Evolutionary conservation across 2,797 vertebrate genomes (phyloP), one percentile per base, ranked within the genome.

Genomic region (Gambelia wislizenii): DNA sequence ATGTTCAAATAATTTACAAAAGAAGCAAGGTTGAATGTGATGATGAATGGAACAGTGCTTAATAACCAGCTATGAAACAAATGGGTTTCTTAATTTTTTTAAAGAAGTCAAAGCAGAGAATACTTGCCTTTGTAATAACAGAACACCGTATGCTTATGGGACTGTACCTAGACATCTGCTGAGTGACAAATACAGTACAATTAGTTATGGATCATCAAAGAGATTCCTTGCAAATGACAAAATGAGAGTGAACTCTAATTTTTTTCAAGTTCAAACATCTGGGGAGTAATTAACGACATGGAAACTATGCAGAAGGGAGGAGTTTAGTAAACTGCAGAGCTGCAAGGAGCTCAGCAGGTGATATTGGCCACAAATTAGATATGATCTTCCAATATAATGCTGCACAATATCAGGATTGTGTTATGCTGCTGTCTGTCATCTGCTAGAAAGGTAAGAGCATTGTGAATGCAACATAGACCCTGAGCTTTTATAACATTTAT

Each of bases 121-220:
- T 18, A 78, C 70, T 86, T 84, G 87, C 85, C 8, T 90, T 91
- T 44, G 67, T 75, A 72, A 87, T 85, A 87, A 93, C 74, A 78
- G 70, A 94, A 92, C 89, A 77, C 72, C 92, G 67, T 59, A 79
- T 89, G 78, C 89, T 92, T 61, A 14, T 85, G 84, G 78, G 86
- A 92, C 42, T 86, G 42, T 80, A 92, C 86, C 89, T 78, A 81
- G 89, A 92, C 95, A 95, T 91, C 92, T 95, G 92, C 67, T 96
- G 92, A 90, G 91, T 94, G 92, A 92, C 90, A 93, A 94, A 75
- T 89, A 94, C 77, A 91, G 93, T 93, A 94, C 94, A 94, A 95
- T 95, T 95, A 91, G 93, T 83, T 94, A 94, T 94, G 95, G 93
- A 95, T 96, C 93, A 95, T 93, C 95, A 94, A 93, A 96, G 91